These are phyloP conservation scores for Tetheella fluctuosa DNA, from an alignment of 2,888 invertebrate genomes.

Conservation along the genomic window DNA sequence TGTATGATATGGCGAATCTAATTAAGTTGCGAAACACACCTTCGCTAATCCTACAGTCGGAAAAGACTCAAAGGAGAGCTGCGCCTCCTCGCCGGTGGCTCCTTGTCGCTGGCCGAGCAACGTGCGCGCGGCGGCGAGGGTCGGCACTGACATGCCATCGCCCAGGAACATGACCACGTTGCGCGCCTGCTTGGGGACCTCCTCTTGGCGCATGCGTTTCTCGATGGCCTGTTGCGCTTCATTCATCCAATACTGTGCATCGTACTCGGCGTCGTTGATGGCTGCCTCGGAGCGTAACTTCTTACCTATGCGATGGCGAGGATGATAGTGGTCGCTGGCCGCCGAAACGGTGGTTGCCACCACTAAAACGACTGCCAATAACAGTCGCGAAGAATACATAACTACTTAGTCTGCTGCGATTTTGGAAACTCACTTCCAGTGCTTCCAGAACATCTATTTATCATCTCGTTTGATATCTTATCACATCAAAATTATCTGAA, in stretches of 20 bases:
- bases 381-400: background rate
- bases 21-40: slow-evolving; percentile 58
- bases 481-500: background rate
- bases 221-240: slow-evolving; percentile 71
- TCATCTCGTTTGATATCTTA: background rate
- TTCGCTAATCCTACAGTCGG: slow-evolving; percentile 86
- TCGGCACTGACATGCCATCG: slow-evolving; percentile 90
- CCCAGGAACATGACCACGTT: slow-evolving; percentile 90
- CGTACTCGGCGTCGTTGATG: slow-evolving; percentile 30
- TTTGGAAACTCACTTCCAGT: background rate
- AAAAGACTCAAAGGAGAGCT: slow-evolving; percentile 85
- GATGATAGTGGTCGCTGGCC: slow-evolving; percentile 25
- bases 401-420: background rate
- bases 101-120: slow-evolving; percentile 85
- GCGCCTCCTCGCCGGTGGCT: slow-evolving; percentile 83
- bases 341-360: slow-evolving; percentile 13
- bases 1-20: background rate
- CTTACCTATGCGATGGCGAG: background rate
- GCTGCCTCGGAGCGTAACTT: background rate
- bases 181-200: slow-evolving; percentile 36
- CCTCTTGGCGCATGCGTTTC: slow-evolving; percentile 56
- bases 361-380: slow-evolving; percentile 5
- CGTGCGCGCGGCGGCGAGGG: slow-evolving; percentile 86
- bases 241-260: slow-evolving; percentile 70
- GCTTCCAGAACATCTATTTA: background rate